Base-by-base conservation (phyloP, 2,113 vertebrate genomes). In the Chionomys nivalis region DNA sequence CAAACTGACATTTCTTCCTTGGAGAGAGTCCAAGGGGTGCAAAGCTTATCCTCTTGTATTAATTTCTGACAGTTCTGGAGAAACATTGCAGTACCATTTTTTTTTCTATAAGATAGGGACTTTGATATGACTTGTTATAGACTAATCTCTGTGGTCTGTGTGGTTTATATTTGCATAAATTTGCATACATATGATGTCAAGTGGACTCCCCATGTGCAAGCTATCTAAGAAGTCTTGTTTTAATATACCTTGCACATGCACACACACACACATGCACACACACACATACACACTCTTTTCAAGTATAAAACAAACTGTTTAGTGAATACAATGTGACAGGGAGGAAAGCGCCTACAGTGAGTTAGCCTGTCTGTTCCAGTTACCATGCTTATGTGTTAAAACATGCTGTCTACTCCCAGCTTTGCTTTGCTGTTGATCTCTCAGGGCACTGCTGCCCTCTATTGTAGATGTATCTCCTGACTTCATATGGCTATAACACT, bases 61-160 rank as follows among this genome's bases (percentile, higher is more conserved):
- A 94, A 2, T 17, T 49, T 63, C n/a, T 36, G 36, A 77, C 26
- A 78, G 77, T 33, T 81, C 55, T 66, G 17, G 21, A 83, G 28
- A 17, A 13, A 9, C n/a, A 44, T 92, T 7, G 9, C 19, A 36
- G 16, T 55, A 87, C 14, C 10, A 63, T 47, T 68, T 11, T 24
- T 82, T 55, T 17, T 6, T 5, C 1, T 28, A 92, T 81, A 39
- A 19, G 42, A 36, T 55, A 49, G 83, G 24, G 68, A 89, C 28
- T 94, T 94, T 87, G 44, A 31, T 86, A 33, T 77, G 65, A 97
- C n/a, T 89, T 68, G 61, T 14, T 23, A 31, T 33, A 91, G 61
- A 78, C 28, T 61, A n/a, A 19, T 81, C 39, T 76, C 65, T 94
- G 6, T 94, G 13, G 4, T 94, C 14, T 66, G 0, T 47, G 31